These are phyloP conservation scores for Bradysia coprophila DNA, from an alignment of 1,140 invertebrate species.

Conservation along the genomic window DNA sequence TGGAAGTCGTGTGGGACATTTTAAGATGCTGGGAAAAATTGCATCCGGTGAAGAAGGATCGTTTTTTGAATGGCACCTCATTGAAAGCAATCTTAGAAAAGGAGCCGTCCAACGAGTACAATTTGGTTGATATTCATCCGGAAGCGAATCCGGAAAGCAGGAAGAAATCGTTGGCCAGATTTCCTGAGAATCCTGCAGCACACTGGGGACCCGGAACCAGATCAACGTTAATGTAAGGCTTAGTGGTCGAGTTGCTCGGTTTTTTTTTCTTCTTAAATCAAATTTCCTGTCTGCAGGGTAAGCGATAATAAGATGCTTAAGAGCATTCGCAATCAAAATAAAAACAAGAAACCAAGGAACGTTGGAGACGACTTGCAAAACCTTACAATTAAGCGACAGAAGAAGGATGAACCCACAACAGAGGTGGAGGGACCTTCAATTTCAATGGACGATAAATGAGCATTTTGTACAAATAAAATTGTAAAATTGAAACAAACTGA, in stretches of 20 bases:
- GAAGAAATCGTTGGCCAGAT: constrained; percentile 52
- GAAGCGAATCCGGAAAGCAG: constrained; percentile 65
- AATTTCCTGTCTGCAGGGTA: constrained; percentile 26
- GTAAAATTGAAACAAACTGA: not conserved
- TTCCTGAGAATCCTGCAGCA: constrained; percentile 68
- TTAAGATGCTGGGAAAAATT: constrained; percentile 60
- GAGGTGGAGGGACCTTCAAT: too few relatives aligned
- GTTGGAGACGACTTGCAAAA: not conserved
- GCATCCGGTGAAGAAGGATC: constrained; percentile 36
- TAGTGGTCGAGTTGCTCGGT: not conserved
- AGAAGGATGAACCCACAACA: too few relatives aligned
- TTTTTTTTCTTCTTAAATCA: constrained; percentile 4
- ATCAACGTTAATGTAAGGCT: constrained; percentile 43
- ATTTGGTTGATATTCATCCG: constrained; percentile 41
- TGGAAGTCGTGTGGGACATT: constrained; percentile 82
- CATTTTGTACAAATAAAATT: too few relatives aligned
- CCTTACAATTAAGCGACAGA: not conserved
- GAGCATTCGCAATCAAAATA: constrained; percentile 38
- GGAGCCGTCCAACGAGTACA: constrained; percentile 29
- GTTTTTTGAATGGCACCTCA: constrained; percentile 31
- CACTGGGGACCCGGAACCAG: constrained; percentile 79
- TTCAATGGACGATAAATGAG: too few relatives aligned
- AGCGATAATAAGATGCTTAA: constrained; percentile 36
- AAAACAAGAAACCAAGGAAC: constrained; percentile 27
- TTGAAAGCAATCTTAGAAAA: constrained; percentile 35